Conservation (phyloP, 2,113 vertebrate genomes). For the Melanerpes aurifrons region DNA sequence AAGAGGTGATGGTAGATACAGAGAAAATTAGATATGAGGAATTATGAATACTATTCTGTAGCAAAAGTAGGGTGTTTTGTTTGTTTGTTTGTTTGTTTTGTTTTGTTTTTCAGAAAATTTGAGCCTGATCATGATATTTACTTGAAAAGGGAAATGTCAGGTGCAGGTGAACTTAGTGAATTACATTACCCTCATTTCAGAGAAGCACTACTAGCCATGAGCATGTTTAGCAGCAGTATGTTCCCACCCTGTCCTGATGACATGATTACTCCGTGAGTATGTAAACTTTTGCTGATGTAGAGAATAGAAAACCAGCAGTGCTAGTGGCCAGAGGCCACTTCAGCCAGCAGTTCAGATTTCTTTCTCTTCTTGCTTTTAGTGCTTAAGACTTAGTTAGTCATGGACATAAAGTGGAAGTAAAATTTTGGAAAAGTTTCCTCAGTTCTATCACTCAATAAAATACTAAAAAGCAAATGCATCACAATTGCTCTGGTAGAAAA, state of each 20-base stretch:
- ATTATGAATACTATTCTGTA: not conserved
- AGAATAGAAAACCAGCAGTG: not conserved
- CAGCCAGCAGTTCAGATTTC: not conserved
- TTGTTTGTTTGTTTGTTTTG: too few species aligned
- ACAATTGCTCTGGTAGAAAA: not conserved
- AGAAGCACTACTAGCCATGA: not conserved
- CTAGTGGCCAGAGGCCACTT: not conserved
- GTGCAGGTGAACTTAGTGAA: not conserved
- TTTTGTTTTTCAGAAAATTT: not conserved
- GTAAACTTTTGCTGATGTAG: not conserved
- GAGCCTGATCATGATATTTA: not conserved
- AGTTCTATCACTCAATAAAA: not conserved
- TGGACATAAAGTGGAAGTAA: not conserved
- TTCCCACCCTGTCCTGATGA: not conserved
- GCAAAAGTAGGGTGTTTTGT: not conserved
- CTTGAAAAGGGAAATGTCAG: not conserved
- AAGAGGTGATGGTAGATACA: not conserved
- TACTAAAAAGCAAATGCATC: fast-evolving
- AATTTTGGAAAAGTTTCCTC: not conserved
- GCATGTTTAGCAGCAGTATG: fast-evolving
- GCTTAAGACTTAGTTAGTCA: not conserved
- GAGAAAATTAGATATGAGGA: not conserved
- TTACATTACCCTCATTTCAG: not conserved
- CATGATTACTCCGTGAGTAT: fast-evolving
- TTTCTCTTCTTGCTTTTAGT: not conserved